Evolutionary conservation across 2,888 invertebrate species (phyloP), one percentile per base, ranked within the genome.

Genomic region (Conchocele bisecta): DNA sequence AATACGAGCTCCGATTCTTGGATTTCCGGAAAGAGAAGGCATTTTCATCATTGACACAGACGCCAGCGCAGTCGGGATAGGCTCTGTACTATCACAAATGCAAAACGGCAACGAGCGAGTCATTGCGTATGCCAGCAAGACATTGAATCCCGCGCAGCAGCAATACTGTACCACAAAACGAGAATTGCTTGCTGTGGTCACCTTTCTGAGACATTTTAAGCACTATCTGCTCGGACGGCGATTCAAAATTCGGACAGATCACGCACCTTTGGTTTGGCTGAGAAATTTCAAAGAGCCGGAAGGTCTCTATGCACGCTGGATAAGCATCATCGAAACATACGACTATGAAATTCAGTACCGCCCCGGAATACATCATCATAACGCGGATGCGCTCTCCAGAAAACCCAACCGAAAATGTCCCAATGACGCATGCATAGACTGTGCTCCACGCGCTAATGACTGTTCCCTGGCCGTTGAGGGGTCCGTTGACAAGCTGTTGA

Each of bases 171-270:
- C 69, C 2, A 81, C 75, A n/a, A 29, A 53, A 4, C 50, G 63
- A 33, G 79, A 79, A 41, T 41, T 79, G 15, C 54, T 81, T 37
- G 79, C 75, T 13, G 74, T 79, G 20, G 71, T 79, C 5, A 59
- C 63, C 17, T 78, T 79, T 51, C 56, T 79, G 28, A 75, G 73
- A 33, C 67, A 78, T 3, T 83, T 74, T 44, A 60, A 65, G 13
- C 74, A 67, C 31, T 82, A 77, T 50, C 51, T 83, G 24, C 70
- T 65, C 24, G 81, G 80, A 15, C 37, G 61, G 33, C 22, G 57
- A 13, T 77, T 82, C 31, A 9, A 70, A 0, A 37, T 83, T 9
- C 28, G 79, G 31, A 79, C 83, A 13, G 81, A 82, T 46, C 79
- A 83, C 59, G 50, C 65, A 2, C 71, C 79, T 13, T 42, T 79